These are phyloP conservation scores for Sebastes schlegelii DNA, from an alignment of 2,113 vertebrate species.

Conservation along the genomic window DNA sequence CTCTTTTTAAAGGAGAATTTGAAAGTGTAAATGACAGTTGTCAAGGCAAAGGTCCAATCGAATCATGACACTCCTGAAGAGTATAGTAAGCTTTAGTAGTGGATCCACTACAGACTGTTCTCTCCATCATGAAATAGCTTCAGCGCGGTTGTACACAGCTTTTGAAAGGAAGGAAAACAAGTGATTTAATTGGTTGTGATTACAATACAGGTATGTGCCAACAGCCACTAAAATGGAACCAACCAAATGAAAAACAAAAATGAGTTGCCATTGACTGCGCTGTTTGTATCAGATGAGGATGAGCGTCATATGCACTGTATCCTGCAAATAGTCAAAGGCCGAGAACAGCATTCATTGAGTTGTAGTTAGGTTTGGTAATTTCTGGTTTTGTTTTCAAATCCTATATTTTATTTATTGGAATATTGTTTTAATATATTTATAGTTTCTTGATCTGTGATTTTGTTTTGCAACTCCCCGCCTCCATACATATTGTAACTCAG, in stretches of 20 bases:
- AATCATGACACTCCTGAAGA: not conserved
- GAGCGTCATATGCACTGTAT: not conserved
- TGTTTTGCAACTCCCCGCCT: not conserved
- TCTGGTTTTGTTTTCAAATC: not conserved
- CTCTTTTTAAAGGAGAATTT: no score
- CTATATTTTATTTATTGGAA: not conserved
- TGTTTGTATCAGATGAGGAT: not conserved
- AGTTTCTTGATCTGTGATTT: not conserved
- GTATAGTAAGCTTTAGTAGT: conserved; percentile 9
- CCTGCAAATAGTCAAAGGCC: not conserved
- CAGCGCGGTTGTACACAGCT: not conserved
- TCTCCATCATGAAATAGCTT: conserved; percentile 18
- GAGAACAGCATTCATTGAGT: not conserved
- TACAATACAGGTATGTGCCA: not conserved
- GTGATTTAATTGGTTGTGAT: not conserved
- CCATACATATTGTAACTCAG: conserved; percentile 15
- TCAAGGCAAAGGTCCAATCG: no score
- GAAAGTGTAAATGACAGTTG: no score
- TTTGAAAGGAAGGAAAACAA: not conserved
- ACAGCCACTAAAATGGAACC: not conserved
- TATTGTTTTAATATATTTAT: not conserved
- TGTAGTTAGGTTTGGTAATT: not conserved
- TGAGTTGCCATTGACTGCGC: not conserved
- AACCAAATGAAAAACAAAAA: not conserved
- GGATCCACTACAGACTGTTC: not conserved